Base-by-base conservation (phyloP, 2,113 vertebrate genomes). In the Girardinichthys multiradiatus region DNA sequence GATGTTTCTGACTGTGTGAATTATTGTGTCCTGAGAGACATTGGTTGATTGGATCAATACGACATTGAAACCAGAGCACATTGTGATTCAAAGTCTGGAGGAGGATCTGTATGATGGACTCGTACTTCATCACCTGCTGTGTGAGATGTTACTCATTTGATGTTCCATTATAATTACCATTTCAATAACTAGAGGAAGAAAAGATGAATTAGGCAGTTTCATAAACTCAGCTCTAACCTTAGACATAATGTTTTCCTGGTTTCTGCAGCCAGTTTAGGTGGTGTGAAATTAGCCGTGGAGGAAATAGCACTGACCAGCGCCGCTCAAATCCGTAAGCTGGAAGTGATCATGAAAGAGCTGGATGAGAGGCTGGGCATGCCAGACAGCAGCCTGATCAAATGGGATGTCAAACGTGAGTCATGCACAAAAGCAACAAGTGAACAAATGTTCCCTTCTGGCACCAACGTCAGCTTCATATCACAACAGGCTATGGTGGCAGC, bases 71-170 rank as follows among this genome's bases (percentile, higher is more conserved):
- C 28, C 81, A 0, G 96, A 99, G 59, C 96, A 99, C 85, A 96
- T 99, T 1, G 94, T 98, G 39, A 96, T 97, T 60, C 94, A 93
- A 83, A 95, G 87, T 79, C 82, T 99, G 89, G 96, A 98, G 77
- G 96, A 98, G 73, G 98, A 99, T 88, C 73, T 99, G 21, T 99
- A 87, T 0, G 97, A 99, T 11, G 97, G 98, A 19, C 93, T 99
- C 64, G 92, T 99, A 17, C 93, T 99, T 81, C 96, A 99, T 87
- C 97, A 99, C 86, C 94, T 99, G 37, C 88, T 98, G 79, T 93
- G 98, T 99, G 90, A 96, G 95, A 75, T 64, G 12, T 78, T 48
- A 4, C 59, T 70, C 42, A 42, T 61, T 73, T 78, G 4, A 58
- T 57, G 58, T 75, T 62, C 26, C 42, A 64, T 85, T 69, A 59